These are phyloP conservation scores for Sipha maydis DNA, from an alignment of 2,888 invertebrate species.

Conservation along the genomic window DNA sequence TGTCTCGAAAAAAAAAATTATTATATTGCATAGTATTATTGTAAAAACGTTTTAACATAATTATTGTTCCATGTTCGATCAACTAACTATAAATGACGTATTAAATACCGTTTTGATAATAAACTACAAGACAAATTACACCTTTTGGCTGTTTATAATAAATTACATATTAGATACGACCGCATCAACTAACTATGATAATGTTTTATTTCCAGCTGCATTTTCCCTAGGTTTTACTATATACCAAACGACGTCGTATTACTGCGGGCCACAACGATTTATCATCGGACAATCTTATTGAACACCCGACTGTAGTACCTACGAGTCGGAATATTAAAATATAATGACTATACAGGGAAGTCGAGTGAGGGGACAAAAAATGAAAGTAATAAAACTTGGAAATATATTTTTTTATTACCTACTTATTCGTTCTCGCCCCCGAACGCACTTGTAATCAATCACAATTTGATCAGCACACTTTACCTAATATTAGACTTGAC, in stretches of 20 bases:
- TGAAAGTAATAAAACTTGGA: slow-evolving; percentile 42
- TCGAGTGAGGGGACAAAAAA: slow-evolving; percentile 9
- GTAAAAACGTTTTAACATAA: too few species aligned
- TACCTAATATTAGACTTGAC: slow-evolving; percentile 48
- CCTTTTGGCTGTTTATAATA: not conserved
- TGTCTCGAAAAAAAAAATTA: too few species aligned
- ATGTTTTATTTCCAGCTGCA: not conserved
- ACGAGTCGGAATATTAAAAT: not conserved
- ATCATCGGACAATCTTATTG: slow-evolving; percentile 47
- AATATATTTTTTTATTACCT: slow-evolving; percentile 10
- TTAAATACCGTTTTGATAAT: not conserved
- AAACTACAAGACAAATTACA: not conserved
- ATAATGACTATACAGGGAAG: slow-evolving; percentile 6
- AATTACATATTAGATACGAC: too few species aligned
- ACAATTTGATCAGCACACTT: slow-evolving; percentile 50
- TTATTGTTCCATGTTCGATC: not conserved
- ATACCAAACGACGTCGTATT: not conserved
- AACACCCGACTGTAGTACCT: not conserved
- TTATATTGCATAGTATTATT: too few species aligned
- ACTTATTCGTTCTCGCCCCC: slow-evolving; percentile 5
- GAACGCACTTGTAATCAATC: slow-evolving; percentile 45
- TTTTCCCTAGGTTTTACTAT: slow-evolving; percentile 2
- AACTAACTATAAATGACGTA: not conserved
- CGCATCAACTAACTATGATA: not conserved
- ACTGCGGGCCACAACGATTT: slow-evolving; percentile 28